Evolutionary conservation across 1,140 invertebrate genomes (phyloP), one percentile per base, ranked within the genome.

Genomic region (Ericerus pela): DNA sequence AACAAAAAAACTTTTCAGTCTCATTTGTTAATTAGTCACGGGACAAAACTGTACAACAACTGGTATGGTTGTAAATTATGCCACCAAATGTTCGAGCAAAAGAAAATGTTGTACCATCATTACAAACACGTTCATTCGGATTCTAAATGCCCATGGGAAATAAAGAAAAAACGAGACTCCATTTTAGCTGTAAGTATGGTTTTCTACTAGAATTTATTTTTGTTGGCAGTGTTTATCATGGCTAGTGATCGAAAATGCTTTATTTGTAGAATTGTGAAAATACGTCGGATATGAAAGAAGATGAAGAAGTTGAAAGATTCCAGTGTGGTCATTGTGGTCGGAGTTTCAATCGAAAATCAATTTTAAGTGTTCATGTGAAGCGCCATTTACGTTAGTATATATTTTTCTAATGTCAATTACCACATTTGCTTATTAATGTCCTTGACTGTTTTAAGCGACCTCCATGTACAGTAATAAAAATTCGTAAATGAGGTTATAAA

Each of bases 1-100:
- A 47, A 18, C 20, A 47, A 47, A 24, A 47, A 47, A 22, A 47
- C 41, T 47, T 47, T 47, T 16, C 41, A 47, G 41, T 47, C 41
- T 8, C 41, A 47, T 47, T 47, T 24, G 10, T 47, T 47, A 14
- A 16, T 24, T 47, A 47, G 26, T 14, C 41, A 47, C 14, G 41
- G 41, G 12, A 47, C 26, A 24, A 47, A 47, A 47, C 26, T 47
- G 14, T 47, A 47, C 41, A 24, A 47, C 26, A 47, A 24, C 26
- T 47, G 41, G 41, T 47, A 47, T 16, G 41, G 41, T 12, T 47
- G 41, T 47, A 47, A 47, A 22, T 24, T 47, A 22, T 47, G 41
- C 41, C 41, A 47, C 2, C 20, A 47, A 16, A 47, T 47, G 41
- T 47, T 47, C 41, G 41, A 47, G 20, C 41, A 47, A 22, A 47